These are phyloP conservation scores for Alectoris magna DNA, from an alignment of 2,797 vertebrate genomes.

Conservation along the genomic window DNA sequence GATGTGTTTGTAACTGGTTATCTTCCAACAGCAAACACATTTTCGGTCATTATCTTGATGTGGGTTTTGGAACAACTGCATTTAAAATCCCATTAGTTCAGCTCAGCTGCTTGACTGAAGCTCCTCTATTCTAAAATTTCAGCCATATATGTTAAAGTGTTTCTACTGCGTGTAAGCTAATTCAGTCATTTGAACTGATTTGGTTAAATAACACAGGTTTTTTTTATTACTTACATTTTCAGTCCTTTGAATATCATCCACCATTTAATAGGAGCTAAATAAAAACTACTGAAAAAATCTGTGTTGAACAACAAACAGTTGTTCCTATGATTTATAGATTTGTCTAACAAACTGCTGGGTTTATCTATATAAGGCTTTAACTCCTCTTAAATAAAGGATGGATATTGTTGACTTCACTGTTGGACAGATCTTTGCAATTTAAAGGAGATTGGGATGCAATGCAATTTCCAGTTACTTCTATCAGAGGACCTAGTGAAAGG, in stretches of 20 bases:
- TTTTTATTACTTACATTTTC: background rate
- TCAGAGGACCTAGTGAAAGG: background rate
- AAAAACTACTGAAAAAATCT: conserved; percentile 21
- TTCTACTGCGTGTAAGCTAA: background rate
- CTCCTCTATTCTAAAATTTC: background rate
- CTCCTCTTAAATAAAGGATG: background rate
- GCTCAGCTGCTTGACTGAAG: background rate
- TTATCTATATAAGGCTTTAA: conserved; percentile 49
- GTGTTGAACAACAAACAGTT: background rate
- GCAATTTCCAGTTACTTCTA: conserved; percentile 41
- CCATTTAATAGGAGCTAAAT: conserved; percentile 30
- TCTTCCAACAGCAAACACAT: conserved; percentile 15
- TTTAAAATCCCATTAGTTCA: background rate
- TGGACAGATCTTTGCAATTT: conserved; percentile 8
- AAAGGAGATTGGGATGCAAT: background rate
- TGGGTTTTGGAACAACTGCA: background rate
- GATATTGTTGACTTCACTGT: conserved; percentile 23
- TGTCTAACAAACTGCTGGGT: background rate
- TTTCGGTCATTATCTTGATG: background rate
- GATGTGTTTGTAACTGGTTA: background rate
- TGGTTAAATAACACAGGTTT: conserved; percentile 38
- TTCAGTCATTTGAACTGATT: background rate
- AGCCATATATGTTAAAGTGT: background rate
- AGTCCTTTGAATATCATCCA: conserved; percentile 10
- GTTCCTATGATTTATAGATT: conserved; percentile 5